Base-by-base conservation (phyloP, 1,140 invertebrate genomes). In the Metopolophium dirhodum region DNA sequence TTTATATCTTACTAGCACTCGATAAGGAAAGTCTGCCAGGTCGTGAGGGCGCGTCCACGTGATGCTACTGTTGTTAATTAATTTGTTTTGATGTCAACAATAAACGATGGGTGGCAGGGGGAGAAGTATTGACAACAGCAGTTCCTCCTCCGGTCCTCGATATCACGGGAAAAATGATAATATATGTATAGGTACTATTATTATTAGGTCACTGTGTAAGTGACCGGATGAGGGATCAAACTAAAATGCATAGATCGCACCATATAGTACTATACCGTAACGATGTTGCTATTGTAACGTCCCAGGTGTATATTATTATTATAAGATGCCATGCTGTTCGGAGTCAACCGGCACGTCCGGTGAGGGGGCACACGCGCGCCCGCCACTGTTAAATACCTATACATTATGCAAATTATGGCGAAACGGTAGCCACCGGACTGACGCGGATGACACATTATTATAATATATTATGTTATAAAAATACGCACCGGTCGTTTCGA, bases 381-480 rank as follows among this genome's bases (percentile, higher is more conserved):
- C 30, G 30, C 4, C 14, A 6, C 61, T 7, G 14, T 20, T 77
- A 20, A 77, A 77, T 77, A 77, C 61, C 30, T 77, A 77, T 77
- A 77, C 0, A 77, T 77, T 77, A 77, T 77, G 61, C n/a, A 77
- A 77, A 77, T 77, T 18, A n/a, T n/a, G 61, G 61, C 61, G 61
- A 77, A 77, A 77, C 61, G n/a, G 61, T 77, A 77, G 61, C 30
- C 61, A 77, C 61, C 61, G 14, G n/a, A 18, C 30, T n/a, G 30
- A 77, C 61, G 14, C 14, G 30, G 61, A 68, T 68, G 61, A 68
- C 61, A 77, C 61, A 77, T 77, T 77, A 77, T 77, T 77, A 77
- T n/a, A 77, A 77, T 77, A 77, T 77, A 77, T 77, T 77, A n/a
- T 77, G 30, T 77, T 77, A 77, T 77, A 77, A 77, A 77, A 77